phyloP scores from a whole-genome alignment of 1,140 invertebrate species.

The Drosophila paulistorum region DNA sequence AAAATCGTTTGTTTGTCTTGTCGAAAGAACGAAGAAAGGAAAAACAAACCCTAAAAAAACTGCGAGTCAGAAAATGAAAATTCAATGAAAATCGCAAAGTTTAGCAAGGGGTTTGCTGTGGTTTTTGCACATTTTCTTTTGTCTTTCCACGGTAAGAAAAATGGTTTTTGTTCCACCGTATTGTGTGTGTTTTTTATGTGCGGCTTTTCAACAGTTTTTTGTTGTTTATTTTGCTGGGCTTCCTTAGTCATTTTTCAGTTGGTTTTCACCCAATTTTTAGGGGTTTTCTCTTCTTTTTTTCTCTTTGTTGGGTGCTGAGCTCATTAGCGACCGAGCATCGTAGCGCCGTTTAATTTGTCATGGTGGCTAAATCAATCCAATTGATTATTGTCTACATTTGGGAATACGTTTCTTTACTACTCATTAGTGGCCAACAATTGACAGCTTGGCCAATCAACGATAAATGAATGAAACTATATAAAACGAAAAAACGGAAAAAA shows the following conservation, averaged over 20 bases:
- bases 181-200: constrained; percentile 56
- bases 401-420: not conserved
- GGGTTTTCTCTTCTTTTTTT: constrained; percentile 13
- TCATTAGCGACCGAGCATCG: constrained; percentile 54
- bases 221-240: not conserved
- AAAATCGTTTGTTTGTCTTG: constrained; percentile 68
- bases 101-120: constrained; percentile 67
- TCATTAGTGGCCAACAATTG: constrained; percentile 13
- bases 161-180: constrained; percentile 70
- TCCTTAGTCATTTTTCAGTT: constrained; percentile 19
- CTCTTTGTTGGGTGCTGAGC: constrained; percentile 39
- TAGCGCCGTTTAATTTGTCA: constrained; percentile 76
- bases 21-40: constrained; percentile 70
- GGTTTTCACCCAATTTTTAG: constrained; percentile 19
- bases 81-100: constrained; percentile 19
- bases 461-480: constrained; percentile 23
- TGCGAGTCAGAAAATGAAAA: not conserved
- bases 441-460: constrained; percentile 45
- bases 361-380: constrained; percentile 59
- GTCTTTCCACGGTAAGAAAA: constrained; percentile 58
- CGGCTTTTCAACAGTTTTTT: constrained; percentile 66
- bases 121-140: constrained; percentile 37
- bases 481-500: not conserved
- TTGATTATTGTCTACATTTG: constrained; percentile 8
- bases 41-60: constrained; percentile 67